Conservation (phyloP, 2,888 invertebrate genomes). For the Thera britannica region DNA sequence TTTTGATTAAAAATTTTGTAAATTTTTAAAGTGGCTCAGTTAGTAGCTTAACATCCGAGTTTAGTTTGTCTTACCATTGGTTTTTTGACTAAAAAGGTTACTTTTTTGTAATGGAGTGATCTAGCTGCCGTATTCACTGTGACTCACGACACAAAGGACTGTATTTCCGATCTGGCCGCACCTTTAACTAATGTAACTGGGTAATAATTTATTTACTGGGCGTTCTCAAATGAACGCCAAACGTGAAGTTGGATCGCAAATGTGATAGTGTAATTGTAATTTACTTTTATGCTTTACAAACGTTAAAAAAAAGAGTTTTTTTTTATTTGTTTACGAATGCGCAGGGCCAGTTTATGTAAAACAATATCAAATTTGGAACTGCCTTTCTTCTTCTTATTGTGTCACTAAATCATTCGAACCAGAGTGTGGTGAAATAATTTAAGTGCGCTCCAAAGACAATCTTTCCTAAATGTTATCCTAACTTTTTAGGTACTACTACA, state of each 20-base stretch:
- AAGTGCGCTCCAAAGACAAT: too few species aligned
- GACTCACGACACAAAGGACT: slow-evolving; percentile 13
- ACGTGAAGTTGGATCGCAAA: slow-evolving; percentile 8
- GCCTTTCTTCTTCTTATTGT: too few species aligned
- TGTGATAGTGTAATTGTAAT: slow-evolving; percentile 11
- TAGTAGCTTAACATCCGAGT: too few species aligned
- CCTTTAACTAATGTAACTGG: slow-evolving; percentile 28
- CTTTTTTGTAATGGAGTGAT: neutral
- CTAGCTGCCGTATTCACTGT: slow-evolving; percentile 12
- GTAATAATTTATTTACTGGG: slow-evolving; percentile 29
- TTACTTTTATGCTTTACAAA: slow-evolving; percentile 10
- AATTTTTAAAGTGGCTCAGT: too few species aligned
- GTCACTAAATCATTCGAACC: too few species aligned
- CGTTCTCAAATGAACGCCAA: slow-evolving; percentile 25
- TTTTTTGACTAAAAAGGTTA: too few species aligned
- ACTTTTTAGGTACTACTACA: too few species aligned
- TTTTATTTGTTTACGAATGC: neutral
- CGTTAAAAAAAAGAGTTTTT: neutral
- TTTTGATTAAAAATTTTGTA: too few species aligned
- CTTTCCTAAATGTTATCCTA: too few species aligned
- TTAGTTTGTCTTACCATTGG: too few species aligned
- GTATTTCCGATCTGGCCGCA: slow-evolving; percentile 20
- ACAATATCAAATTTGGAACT: too few species aligned
- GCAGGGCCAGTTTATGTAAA: neutral
- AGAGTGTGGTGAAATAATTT: too few species aligned